Evolutionary conservation across 1,140 invertebrate species (phyloP), one percentile per base, ranked within the genome.

Genomic region (Achatina immaculata): DNA sequence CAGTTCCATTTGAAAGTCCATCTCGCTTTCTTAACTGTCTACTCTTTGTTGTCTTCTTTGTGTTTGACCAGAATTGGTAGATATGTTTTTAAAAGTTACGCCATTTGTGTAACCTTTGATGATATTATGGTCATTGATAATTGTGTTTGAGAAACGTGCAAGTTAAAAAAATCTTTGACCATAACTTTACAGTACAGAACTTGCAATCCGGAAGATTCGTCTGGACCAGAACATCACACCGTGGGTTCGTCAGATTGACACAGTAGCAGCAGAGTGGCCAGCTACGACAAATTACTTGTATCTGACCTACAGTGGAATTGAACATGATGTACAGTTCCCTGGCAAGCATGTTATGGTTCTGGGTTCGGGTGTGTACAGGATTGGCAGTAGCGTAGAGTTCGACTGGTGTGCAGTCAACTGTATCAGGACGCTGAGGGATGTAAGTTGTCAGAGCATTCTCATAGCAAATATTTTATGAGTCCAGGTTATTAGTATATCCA

Each of bases 341-440:
- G 94, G 95, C 9, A 94, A 94, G 31, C 94, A 95, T 85, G 94
- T 94, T 43, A 92, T 94, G 89, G 94, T 94, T 6, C 86, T 94
- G 48, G 94, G 99, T 24, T 99, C 98, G 28, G 99, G 99, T 1
- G 99, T 99, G 0, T 99, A 99, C 89, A 93, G 99, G 78, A 99
- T 99, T 84, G 99, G 99, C 6, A 98, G 97, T 87, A 99, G 97
- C 0, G 99, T 99, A 0, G 99, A 99, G 92, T 99, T 99, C 92
- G 99, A 99, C 92, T 99, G 98, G 96, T 99, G 98, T 91, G 98
- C 98, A 58, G 98, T 99, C 16, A 96, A 97, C 42, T 99, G 98
- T 90, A 93, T 99, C 42, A 93, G 95, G 78, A 97, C 99, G 91
- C 90, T 99, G 24, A 93, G 96, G 84, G 95, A 95, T 84, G 93